phyloP scores from a whole-genome alignment of 2,797 vertebrate species.

The Lemur catta region DNA sequence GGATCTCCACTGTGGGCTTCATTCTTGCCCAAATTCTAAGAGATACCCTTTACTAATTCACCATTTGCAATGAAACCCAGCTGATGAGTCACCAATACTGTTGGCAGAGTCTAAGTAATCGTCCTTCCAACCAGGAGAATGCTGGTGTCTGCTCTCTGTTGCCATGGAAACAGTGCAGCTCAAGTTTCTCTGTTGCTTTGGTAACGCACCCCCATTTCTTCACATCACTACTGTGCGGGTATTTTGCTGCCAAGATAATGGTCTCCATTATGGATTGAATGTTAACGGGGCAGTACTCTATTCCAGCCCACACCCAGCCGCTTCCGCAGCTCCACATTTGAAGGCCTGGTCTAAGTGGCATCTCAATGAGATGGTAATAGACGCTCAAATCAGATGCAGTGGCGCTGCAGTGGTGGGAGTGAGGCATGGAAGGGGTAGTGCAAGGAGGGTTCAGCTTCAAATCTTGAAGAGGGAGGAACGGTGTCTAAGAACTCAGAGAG shows the following conservation, averaged over 20 bases:
- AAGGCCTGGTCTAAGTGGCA: not conserved
- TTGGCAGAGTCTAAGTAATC: not conserved
- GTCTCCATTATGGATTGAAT: constrained; percentile 71
- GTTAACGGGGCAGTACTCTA: constrained; percentile 57
- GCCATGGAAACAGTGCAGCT: constrained; percentile 82
- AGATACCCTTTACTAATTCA: not conserved
- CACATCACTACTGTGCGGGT: constrained; percentile 67
- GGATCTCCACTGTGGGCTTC: not conserved
- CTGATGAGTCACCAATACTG: not conserved
- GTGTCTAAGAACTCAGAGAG: not conserved
- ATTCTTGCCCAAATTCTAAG: not conserved
- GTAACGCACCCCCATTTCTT: constrained; percentile 80
- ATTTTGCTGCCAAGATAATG: constrained; percentile 78
- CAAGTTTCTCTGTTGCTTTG: constrained; percentile 82
- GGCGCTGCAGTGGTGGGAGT: not conserved
- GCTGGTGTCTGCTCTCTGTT: constrained; percentile 77
- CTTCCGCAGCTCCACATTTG: not conserved
- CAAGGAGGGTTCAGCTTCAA: not conserved
- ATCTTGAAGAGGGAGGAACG: not conserved
- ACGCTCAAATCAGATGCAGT: constrained; percentile 53
- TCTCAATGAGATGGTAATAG: constrained; percentile 59
- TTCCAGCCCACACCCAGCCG: not conserved
- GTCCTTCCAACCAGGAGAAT: constrained; percentile 53
- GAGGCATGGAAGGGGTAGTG: not conserved
- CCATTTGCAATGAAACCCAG: not conserved